Evolutionary conservation across 2,113 vertebrate species (phyloP).

Genomic region (mouse (Mus musculus)): DNA sequence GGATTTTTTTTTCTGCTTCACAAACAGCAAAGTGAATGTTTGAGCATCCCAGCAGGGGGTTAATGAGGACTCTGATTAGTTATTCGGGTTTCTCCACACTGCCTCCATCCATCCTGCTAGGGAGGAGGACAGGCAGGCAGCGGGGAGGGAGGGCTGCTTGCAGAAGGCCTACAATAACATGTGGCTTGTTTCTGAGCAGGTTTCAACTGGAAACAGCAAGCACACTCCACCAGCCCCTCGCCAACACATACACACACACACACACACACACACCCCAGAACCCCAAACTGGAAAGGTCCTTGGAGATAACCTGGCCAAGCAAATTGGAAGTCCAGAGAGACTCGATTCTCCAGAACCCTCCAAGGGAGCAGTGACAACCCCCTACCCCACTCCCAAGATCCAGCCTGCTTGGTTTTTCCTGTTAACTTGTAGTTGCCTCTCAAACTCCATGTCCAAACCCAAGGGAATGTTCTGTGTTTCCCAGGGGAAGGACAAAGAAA

Average conservation of each 20-base stretch:
- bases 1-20: conserved; percentile 84
- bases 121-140: conserved; percentile 68
- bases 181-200: background rate
- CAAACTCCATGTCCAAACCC: background rate
- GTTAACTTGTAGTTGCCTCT: background rate
- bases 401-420: background rate
- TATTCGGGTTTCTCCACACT: conserved; percentile 89
- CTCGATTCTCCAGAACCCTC: background rate
- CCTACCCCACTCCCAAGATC: background rate
- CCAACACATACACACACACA: background rate
- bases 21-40: conserved; percentile 94
- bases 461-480: background rate
- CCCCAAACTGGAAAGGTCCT: background rate
- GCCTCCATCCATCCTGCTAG: conserved; percentile 85
- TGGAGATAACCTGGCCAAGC: background rate
- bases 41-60: conserved; percentile 93
- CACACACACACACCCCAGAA: background rate
- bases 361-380: background rate
- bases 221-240: background rate
- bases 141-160: background rate
- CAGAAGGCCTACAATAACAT: background rate
- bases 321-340: background rate
- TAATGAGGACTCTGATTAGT: conserved; percentile 98
- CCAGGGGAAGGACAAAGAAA: background rate
- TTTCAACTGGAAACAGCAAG: background rate